Evolutionary conservation across 2,888 invertebrate genomes (phyloP).

Genomic region (Leptopilina myrica): DNA sequence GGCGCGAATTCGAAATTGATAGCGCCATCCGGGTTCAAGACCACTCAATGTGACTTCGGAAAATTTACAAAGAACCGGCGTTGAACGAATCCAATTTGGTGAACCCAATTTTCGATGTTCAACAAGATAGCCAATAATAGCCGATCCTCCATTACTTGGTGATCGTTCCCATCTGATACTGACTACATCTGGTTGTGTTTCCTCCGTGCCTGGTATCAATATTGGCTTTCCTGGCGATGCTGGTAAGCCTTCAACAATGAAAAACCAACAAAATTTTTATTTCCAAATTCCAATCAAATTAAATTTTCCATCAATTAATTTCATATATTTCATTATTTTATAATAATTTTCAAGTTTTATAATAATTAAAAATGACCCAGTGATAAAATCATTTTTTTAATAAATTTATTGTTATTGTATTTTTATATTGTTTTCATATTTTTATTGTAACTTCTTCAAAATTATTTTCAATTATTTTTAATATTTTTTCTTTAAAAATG

Average conservation of each 20-base stretch:
- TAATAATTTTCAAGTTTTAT: too few relatives aligned
- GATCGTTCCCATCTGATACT: slow-evolving; percentile 91
- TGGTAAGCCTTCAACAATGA: slow-evolving; percentile 82
- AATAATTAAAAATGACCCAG: too few relatives aligned
- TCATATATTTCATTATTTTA: too few relatives aligned
- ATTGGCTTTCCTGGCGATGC: slow-evolving; percentile 90
- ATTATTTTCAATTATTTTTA: too few relatives aligned
- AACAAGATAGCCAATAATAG: slow-evolving; percentile 89
- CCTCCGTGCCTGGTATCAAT: slow-evolving; percentile 84
- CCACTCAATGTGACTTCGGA: slow-evolving; percentile 89
- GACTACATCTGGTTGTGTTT: slow-evolving; percentile 88
- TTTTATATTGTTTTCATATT: too few relatives aligned
- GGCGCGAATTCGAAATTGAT: slow-evolving; percentile 94
- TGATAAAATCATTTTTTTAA: too few relatives aligned
- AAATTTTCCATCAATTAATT: too few relatives aligned
- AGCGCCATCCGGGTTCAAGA: slow-evolving; percentile 90
- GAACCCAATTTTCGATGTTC: slow-evolving; percentile 87
- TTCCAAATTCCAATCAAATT: too few relatives aligned
- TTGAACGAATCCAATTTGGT: slow-evolving; percentile 89
- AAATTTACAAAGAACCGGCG: slow-evolving; percentile 83
- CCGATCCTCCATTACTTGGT: slow-evolving; percentile 90
- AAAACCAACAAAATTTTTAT: not conserved
- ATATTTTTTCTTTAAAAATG: too few relatives aligned
- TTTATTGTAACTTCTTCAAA: too few relatives aligned
- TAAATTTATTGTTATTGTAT: too few relatives aligned